Conservation (phyloP, 2,888 invertebrate species). For the Trissolcus brochymenae region DNA sequence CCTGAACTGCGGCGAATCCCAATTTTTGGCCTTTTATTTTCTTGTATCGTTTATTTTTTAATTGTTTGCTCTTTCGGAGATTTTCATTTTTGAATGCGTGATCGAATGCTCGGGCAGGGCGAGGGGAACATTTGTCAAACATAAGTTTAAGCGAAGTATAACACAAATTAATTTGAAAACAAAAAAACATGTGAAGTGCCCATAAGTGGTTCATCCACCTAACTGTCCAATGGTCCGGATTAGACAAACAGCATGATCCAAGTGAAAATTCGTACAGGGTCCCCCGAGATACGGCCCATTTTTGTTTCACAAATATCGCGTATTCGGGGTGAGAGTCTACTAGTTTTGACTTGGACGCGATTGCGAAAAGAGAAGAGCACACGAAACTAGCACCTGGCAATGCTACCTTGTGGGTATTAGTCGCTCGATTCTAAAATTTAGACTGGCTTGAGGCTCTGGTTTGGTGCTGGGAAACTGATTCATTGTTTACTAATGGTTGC, state of each 20-base stretch:
- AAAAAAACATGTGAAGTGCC: slow-evolving; percentile 5
- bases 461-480: slow-evolving; percentile 75
- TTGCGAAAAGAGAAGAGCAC: slow-evolving; percentile 59
- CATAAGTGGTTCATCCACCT: slow-evolving; percentile 26
- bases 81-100: slow-evolving; percentile 36
- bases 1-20: slow-evolving; percentile 11
- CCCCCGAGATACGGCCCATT: neutral
- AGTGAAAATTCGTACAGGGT: neutral
- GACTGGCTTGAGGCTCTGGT: slow-evolving; percentile 73
- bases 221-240: slow-evolving; percentile 5
- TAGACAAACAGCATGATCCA: too few species aligned
- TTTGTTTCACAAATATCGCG: neutral
- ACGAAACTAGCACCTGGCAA: slow-evolving; percentile 74
- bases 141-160: slow-evolving; percentile 12
- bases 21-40: slow-evolving; percentile 9
- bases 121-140: slow-evolving; percentile 16
- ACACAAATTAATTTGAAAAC: neutral
- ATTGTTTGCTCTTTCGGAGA: neutral
- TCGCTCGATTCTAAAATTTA: slow-evolving; percentile 65
- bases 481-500: slow-evolving; percentile 73
- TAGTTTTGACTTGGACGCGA: neutral
- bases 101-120: slow-evolving; percentile 29
- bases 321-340: too few species aligned
- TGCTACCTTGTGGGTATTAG: slow-evolving; percentile 74
- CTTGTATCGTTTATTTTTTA: neutral